Percentiles rank a stretch among this genome's conserved stretches.
Evolutionary conservation across 2,888 invertebrate genomes (phyloP).

Genomic region (Conus canariensis): DNA sequence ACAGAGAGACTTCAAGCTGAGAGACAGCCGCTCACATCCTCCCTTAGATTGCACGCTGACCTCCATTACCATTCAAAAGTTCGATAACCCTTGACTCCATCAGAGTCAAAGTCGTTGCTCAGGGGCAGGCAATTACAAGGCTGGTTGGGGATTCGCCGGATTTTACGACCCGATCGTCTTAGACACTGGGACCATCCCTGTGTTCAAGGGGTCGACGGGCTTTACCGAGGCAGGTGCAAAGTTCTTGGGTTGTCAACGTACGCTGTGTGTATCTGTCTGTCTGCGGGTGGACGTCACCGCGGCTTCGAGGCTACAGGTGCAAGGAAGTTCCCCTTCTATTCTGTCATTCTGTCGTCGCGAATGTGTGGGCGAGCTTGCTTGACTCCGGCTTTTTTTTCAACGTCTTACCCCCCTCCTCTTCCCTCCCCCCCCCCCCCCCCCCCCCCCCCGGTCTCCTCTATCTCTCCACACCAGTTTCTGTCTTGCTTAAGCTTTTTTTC

Average conservation of each 20-base stretch:
- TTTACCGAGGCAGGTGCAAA: conserved; percentile 1
- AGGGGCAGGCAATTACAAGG: not conserved
- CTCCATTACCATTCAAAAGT: not conserved
- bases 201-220: not conserved
- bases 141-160: not conserved
- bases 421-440: too few species aligned
- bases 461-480: not conserved
- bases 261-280: not conserved
- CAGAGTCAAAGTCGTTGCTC: not conserved
- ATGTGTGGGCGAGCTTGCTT: not conserved
- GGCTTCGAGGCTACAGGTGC: conserved; percentile 1
- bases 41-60: not conserved
- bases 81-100: conserved; percentile 1
- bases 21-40: not conserved
- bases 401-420: not conserved
- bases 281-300: not conserved
- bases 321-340: not conserved
- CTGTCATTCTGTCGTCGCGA: not conserved
- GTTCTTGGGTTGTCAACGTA: not conserved
- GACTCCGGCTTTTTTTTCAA: not conserved
- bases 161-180: not conserved
- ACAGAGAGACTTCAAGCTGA: too few species aligned
- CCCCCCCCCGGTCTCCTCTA: not conserved
- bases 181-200: not conserved
- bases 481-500: not conserved